Conservation (phyloP, 2,113 vertebrate species). For the Sigmodon hispidus region DNA sequence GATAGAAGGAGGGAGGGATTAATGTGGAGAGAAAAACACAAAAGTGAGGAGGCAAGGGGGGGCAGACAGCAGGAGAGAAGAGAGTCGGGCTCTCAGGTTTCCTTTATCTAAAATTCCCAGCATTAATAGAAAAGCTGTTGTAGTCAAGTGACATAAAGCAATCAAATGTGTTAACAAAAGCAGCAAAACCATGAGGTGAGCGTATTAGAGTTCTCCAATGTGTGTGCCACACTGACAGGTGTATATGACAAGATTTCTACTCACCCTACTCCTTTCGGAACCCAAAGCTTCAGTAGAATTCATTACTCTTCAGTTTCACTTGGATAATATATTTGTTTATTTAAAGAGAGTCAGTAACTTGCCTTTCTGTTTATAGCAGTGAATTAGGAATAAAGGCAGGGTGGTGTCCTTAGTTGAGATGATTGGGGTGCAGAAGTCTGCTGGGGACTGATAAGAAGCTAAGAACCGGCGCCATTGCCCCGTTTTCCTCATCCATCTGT, state of each 20-base stretch:
- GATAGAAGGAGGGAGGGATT: background rate
- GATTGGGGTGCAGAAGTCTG: fast-evolving
- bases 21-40: background rate
- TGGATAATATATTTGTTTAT: background rate
- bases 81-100: fast-evolving
- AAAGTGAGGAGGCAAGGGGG: background rate
- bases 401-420: too few relatives aligned
- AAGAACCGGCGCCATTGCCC: background rate
- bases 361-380: background rate
- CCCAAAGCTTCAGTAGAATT: too few relatives aligned
- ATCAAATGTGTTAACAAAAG: background rate
- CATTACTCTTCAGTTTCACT: background rate
- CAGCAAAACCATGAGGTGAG: background rate
- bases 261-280: background rate
- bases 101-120: background rate
- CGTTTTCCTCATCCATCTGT: background rate
- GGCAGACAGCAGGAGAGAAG: background rate
- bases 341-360: background rate
- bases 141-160: background rate
- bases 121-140: background rate
- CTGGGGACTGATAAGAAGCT: fast-evolving
- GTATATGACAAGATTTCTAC: too few relatives aligned
- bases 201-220: background rate
- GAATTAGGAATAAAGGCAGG: background rate
- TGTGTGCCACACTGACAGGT: background rate